These are phyloP conservation scores for Bunonema sp. DNA, from an alignment of 2,888 invertebrate genomes.

Conservation along the genomic window DNA sequence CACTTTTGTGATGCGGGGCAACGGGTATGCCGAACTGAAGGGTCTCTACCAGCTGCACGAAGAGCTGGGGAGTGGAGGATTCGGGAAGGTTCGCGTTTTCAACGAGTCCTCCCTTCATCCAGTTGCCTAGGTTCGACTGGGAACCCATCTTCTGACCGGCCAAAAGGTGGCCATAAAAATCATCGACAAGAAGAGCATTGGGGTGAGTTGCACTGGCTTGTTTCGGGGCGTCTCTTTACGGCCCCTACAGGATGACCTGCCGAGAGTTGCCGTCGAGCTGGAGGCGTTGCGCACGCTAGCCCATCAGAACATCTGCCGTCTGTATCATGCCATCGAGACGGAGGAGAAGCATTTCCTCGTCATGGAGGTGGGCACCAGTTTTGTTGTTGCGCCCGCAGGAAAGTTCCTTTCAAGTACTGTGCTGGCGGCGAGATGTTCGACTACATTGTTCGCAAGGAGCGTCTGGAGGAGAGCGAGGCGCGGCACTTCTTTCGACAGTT, in stretches of 20 bases:
- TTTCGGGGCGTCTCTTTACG: neutral
- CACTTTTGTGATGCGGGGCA: neutral
- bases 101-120: neutral
- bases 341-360: slow-evolving; percentile 61
- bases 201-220: slow-evolving; percentile 49
- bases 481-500: slow-evolving; percentile 65
- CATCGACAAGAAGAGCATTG: slow-evolving; percentile 61
- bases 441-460: slow-evolving; percentile 64
- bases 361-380: slow-evolving; percentile 54
- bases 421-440: slow-evolving; percentile 70
- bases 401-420: slow-evolving; percentile 53
- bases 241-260: slow-evolving; percentile 57
- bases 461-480: slow-evolving; percentile 59
- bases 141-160: slow-evolving; percentile 62
- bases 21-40: slow-evolving; percentile 2
- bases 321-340: slow-evolving; percentile 66
- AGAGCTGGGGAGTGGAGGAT: slow-evolving; percentile 52
- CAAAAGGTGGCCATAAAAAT: slow-evolving; percentile 70
- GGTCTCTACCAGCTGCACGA: slow-evolving; percentile 24
- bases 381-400: neutral
- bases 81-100: slow-evolving; percentile 54
- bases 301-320: slow-evolving; percentile 57
- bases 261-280: slow-evolving; percentile 60
- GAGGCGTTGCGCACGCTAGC: slow-evolving; percentile 51
- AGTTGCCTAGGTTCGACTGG: slow-evolving; percentile 55